These are phyloP conservation scores for Eulemur coronatus DNA, from an alignment of 2,797 vertebrate genomes.

Conservation along the genomic window DNA sequence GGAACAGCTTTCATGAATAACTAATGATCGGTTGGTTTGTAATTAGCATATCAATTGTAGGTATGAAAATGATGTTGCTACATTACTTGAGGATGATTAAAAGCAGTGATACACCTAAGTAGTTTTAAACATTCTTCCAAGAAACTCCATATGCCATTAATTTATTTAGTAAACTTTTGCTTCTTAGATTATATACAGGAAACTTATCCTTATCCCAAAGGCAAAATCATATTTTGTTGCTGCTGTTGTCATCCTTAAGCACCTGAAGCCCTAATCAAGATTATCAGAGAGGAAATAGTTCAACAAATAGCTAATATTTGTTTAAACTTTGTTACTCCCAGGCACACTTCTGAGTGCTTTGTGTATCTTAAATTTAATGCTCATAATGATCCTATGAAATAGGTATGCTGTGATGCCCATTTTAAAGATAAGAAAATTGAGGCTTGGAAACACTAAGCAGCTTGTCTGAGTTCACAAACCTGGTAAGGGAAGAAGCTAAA, in stretches of 20 bases:
- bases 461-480: not conserved
- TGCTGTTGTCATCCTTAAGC: not conserved
- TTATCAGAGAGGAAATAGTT: not conserved
- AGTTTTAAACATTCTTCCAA: conserved; percentile 1
- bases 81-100: conserved; percentile 12
- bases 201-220: not conserved
- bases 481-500: not conserved
- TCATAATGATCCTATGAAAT: not conserved
- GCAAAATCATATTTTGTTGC: not conserved
- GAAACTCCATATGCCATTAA: not conserved
- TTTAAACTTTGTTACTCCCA: not conserved
- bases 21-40: conserved; percentile 10
- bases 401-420: not conserved
- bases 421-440: conserved; percentile 25
- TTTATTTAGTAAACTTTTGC: not conserved
- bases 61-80: not conserved
- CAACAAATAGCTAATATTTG: not conserved
- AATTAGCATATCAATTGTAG: conserved; percentile 50
- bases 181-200: not conserved
- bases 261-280: not conserved
- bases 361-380: not conserved
- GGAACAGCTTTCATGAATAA: conserved; percentile 47
- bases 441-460: not conserved
- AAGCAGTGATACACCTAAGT: conserved; percentile 5
- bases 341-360: not conserved